Conservation (phyloP, 1,140 invertebrate species). For the Papilio machaon region DNA sequence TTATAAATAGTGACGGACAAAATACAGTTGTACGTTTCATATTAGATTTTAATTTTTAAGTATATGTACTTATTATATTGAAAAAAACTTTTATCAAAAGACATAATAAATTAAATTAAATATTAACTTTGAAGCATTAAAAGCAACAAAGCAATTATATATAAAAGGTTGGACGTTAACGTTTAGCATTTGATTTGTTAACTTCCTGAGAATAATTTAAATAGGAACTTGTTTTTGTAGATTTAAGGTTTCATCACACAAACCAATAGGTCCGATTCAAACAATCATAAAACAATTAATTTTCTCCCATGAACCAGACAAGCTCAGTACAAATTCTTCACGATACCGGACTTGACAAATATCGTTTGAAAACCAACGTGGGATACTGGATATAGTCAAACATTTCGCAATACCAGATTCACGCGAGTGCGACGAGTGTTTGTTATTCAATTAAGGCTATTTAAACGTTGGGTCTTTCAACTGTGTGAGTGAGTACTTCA, state of each 20-base stretch:
- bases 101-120: too few species aligned
- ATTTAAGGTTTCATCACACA: too few species aligned
- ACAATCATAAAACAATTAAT: not conserved
- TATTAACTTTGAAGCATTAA: too few species aligned
- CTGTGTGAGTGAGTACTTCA: constrained; percentile 45
- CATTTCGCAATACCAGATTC: constrained; percentile 67
- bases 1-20: not conserved
- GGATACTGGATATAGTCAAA: constrained; percentile 49
- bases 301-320: not conserved
- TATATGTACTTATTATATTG: too few species aligned
- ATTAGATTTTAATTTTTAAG: too few species aligned
- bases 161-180: too few species aligned
- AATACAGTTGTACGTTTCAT: not conserved
- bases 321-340: not conserved
- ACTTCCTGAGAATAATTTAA: too few species aligned
- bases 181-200: too few species aligned
- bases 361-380: constrained; percentile 10
- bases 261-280: not conserved
- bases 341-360: constrained; percentile 4
- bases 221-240: too few species aligned
- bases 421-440: constrained; percentile 53
- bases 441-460: constrained; percentile 74
- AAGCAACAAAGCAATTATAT: too few species aligned
- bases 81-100: too few species aligned
- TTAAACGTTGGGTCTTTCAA: constrained; percentile 70